Conservation (phyloP, 1,140 invertebrate species). For the Hylaeus anthracinus region DNA sequence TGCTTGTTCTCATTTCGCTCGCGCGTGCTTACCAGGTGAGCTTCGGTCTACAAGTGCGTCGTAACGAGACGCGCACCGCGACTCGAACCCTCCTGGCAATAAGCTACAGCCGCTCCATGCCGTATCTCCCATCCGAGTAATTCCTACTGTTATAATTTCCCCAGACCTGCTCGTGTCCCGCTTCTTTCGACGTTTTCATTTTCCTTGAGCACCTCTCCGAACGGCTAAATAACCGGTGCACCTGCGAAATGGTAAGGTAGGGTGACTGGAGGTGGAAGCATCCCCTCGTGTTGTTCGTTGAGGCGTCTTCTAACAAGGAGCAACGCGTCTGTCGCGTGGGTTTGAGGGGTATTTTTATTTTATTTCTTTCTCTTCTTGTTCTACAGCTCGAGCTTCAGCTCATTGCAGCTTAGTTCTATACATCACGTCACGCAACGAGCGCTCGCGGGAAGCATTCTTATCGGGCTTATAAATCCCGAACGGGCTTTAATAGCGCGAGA, state of each 20-base stretch:
- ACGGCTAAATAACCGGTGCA: slow-evolving; percentile 29
- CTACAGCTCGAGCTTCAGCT: too few relatives aligned
- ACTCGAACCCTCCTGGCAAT: slow-evolving; percentile 37
- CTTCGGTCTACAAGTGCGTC: slow-evolving; percentile 42
- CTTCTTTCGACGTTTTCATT: slow-evolving; percentile 9
- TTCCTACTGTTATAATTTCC: slow-evolving; percentile 43
- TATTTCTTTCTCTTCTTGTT: too few relatives aligned
- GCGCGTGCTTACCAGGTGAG: slow-evolving; percentile 52
- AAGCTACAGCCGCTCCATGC: slow-evolving; percentile 58
- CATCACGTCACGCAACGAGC: too few relatives aligned
- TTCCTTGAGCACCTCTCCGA: slow-evolving; percentile 8
- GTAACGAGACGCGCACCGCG: slow-evolving; percentile 59
- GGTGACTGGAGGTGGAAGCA: too few relatives aligned
- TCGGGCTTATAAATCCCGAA: too few relatives aligned
- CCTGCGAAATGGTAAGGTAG: too few relatives aligned
- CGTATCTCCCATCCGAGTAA: slow-evolving; percentile 56
- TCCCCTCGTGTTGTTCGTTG: too few relatives aligned
- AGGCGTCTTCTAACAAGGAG: not conserved
- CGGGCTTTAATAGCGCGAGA: too few relatives aligned
- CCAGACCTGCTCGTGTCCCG: not conserved
- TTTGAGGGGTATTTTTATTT: not conserved
- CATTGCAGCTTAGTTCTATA: too few relatives aligned
- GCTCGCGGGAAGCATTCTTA: too few relatives aligned
- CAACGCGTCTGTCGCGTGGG: not conserved
- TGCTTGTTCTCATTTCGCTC: slow-evolving; percentile 40